A percentile compares a stretch with the other conserved stretches of the same genome.
Conservation (phyloP, 2,888 invertebrate species). For the Thera obeliscata region DNA sequence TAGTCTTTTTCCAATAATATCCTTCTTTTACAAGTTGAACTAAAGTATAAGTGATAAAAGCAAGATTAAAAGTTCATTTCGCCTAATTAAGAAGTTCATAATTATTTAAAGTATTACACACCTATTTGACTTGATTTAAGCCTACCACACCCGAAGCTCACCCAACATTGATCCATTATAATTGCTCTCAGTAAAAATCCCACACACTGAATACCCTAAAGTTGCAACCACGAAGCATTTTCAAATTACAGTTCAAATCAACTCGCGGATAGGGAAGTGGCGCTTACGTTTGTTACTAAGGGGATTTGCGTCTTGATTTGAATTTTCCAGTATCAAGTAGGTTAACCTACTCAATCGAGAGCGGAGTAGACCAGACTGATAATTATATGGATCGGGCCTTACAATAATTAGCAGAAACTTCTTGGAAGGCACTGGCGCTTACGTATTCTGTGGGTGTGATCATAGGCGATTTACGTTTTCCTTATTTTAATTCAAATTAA, state of each 20-base stretch:
- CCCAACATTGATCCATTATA: constrained; percentile 12
- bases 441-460: constrained; percentile 5
- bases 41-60: constrained; percentile 28
- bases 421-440: constrained; percentile 18
- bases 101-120: constrained; percentile 10
- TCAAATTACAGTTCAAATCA: too few relatives aligned
- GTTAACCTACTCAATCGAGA: constrained; percentile 16
- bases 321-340: neutral
- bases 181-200: constrained; percentile 8
- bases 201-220: neutral
- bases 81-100: constrained; percentile 26
- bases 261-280: too few relatives aligned
- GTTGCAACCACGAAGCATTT: too few relatives aligned
- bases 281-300: too few relatives aligned
- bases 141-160: constrained; percentile 16
- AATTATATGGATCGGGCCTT: constrained; percentile 19
- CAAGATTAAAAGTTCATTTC: constrained; percentile 25
- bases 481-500: constrained; percentile 11
- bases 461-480: constrained; percentile 23
- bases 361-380: constrained; percentile 23
- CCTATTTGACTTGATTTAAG: constrained; percentile 15
- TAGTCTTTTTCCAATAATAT: constrained; percentile 77
- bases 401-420: constrained; percentile 24
- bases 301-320: too few relatives aligned
- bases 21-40: constrained; percentile 51